A percentile compares a stretch with the other conserved stretches of the same genome.
Conservation (phyloP, 1,140 invertebrate genomes). For the Dendroctonus ponderosae region DNA sequence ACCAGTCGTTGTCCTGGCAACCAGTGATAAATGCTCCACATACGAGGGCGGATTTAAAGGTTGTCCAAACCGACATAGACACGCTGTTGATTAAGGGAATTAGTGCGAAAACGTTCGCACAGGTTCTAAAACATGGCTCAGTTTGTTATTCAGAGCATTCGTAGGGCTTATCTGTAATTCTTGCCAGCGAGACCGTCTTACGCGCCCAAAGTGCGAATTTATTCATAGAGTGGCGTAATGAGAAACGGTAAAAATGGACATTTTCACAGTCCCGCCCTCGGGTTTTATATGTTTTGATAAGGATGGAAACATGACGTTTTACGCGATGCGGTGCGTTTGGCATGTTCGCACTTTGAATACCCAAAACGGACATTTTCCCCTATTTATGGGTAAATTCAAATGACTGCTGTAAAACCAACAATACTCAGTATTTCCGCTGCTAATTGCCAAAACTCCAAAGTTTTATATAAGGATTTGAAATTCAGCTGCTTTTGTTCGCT, state of each 20-base stretch:
- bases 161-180: slow-evolving; percentile 50
- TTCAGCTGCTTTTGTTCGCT: not conserved
- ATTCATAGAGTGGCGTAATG: slow-evolving; percentile 56
- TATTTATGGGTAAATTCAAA: not conserved
- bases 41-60: no score
- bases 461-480: not conserved
- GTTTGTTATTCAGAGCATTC: slow-evolving; percentile 47
- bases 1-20: no score
- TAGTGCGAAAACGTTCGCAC: no score
- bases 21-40: no score
- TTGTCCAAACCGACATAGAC: no score
- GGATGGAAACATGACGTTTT: slow-evolving; percentile 50
- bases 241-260: slow-evolving; percentile 57
- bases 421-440: not conserved
- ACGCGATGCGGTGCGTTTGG: slow-evolving; percentile 34
- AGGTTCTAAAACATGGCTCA: slow-evolving; percentile 34
- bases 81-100: no score
- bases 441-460: not conserved
- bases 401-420: no score
- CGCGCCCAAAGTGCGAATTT: slow-evolving; percentile 54
- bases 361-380: not conserved
- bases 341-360: slow-evolving; percentile 26
- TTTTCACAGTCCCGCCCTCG: slow-evolving; percentile 48
- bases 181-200: slow-evolving; percentile 42
- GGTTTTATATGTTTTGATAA: slow-evolving; percentile 56